Evolutionary conservation across 2,113 vertebrate genomes (phyloP), one percentile per base, ranked within the genome.

Genomic region (Ciconia boyciana): DNA sequence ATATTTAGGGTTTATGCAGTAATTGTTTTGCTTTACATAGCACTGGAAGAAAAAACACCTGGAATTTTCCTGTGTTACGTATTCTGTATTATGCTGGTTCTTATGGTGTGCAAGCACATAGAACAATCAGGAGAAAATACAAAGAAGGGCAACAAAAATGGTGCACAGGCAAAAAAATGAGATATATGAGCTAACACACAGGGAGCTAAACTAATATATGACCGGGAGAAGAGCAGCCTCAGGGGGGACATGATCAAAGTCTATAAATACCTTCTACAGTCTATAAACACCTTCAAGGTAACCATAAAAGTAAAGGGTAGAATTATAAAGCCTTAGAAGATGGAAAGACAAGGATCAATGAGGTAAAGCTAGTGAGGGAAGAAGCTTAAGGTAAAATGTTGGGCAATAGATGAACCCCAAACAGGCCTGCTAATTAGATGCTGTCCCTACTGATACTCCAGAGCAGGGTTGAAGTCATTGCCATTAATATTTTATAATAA

Each of bases 221-320:
- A 66, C 68, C 15, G 2, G 87, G 44, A 91, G 78, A 95, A 91
- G 78, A 95, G 66, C 39, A 96, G 75, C 57, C 87, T 95, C 62
- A 39, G 84, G 58, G 43, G 51, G 18, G 9, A 83, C 75, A 86
- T 74, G 87, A 83, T 81, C 91, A 77, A 91, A 97, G 89, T 80
- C 93, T 92, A 94, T 95, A 96, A 97, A 96, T 96, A 92, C 80
- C 49, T 89, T 96, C 74, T 81, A 65, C 89, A 94, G 77, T 95
- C 94, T 90, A 95, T 95, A 95, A 96, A 93, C 93, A 93, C 86
- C 70, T 97, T 81, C 93, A 91, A 95, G 89, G 93, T 88, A 95
- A 90, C 87, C 82, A 94, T 97, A 96, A 96, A 97, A 95, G 93
- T 96, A 93, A 94, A 82, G n/a, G 64, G 95, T 86, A 55, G 94